phyloP scores from a whole-genome alignment of 2,113 vertebrate species.

The Hypocryptadius cinnamomeus region DNA sequence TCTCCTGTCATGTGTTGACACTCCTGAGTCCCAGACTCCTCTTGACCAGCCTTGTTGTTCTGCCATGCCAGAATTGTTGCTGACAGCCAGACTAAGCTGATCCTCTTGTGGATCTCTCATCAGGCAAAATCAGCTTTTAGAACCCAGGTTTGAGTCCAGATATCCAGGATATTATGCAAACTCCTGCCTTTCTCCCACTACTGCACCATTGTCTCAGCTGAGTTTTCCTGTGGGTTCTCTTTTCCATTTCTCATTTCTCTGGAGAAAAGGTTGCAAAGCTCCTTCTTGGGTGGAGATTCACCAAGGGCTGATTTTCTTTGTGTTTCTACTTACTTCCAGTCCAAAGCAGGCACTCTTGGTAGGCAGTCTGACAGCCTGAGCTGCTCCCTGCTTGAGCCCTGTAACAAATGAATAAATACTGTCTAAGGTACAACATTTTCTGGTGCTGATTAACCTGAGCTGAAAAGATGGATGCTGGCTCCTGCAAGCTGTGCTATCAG shows the following conservation, averaged over 20 bases:
- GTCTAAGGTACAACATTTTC: background rate
- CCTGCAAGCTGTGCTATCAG: background rate
- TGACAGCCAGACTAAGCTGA: background rate
- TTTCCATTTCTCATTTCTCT: background rate
- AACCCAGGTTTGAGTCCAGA: background rate
- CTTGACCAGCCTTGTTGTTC: background rate
- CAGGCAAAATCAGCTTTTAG: background rate
- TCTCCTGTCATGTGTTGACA: background rate
- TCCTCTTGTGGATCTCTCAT: background rate
- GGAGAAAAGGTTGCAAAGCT: background rate
- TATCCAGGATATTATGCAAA: background rate
- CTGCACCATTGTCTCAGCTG: background rate
- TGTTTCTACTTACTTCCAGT: background rate
- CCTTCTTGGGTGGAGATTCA: background rate
- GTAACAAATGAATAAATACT: slow-evolving; percentile 10
- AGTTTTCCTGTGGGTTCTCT: background rate
- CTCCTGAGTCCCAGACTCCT: background rate
- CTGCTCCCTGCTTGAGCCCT: background rate
- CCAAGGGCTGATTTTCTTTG: background rate
- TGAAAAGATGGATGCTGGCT: background rate
- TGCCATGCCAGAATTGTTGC: background rate
- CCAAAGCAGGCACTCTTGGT: background rate
- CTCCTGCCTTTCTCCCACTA: background rate
- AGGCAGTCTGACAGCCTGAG: slow-evolving; percentile 2
- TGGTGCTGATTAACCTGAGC: background rate